phyloP scores from a whole-genome alignment of 2,888 invertebrate genomes.

The Uropetala carovei region DNA sequence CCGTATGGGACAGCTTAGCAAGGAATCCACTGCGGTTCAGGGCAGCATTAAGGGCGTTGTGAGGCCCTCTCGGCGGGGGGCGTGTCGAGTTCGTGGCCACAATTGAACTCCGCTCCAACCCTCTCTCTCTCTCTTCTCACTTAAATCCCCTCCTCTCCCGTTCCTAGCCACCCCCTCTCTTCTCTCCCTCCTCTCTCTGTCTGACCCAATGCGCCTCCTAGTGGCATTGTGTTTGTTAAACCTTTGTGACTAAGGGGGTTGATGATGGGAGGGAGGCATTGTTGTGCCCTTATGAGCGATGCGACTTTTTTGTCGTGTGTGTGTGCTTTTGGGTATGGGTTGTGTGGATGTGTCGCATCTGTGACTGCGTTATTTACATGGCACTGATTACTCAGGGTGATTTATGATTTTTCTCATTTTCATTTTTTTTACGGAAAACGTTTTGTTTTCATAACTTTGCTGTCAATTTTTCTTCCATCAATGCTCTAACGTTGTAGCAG shows the following conservation, averaged over 20 bases:
- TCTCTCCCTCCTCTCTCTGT: neutral
- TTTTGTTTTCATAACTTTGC: neutral
- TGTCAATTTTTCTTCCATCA: no score
- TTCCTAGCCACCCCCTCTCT: neutral
- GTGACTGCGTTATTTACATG: constrained; percentile 8
- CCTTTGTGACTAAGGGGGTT: neutral
- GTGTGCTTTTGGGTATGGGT: neutral
- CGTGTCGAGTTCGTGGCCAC: neutral
- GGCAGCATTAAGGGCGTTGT: neutral
- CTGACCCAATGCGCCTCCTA: neutral
- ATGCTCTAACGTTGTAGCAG: no score
- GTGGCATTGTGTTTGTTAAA: constrained; percentile 21
- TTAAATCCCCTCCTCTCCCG: neutral
- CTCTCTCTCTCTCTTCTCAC: constrained; percentile 31
- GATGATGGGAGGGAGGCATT: constrained; percentile 29
- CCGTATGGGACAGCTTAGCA: neutral
- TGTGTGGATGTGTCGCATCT: neutral
- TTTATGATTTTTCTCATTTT: neutral
- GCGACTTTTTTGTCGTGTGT: neutral
- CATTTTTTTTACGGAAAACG: neutral
- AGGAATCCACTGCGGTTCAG: neutral
- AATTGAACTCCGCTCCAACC: neutral
- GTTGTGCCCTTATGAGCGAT: neutral
- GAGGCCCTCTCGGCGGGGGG: neutral
- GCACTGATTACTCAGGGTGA: neutral